Base-by-base conservation (phyloP, 1,140 invertebrate genomes). In the Penaeus chinensis region DNA sequence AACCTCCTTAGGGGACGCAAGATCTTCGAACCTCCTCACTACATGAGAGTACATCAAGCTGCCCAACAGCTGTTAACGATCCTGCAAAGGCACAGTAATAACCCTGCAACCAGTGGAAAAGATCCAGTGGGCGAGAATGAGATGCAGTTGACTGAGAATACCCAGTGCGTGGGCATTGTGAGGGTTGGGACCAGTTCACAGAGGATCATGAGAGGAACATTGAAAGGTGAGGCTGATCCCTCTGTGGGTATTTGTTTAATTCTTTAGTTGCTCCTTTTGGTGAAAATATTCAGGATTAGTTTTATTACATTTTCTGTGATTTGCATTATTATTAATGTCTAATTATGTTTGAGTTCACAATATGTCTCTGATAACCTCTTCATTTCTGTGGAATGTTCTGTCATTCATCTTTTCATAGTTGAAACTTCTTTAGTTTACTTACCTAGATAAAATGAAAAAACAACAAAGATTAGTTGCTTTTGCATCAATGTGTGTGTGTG, bases 1-100 rank as follows among this genome's bases (percentile, higher is more conserved):
- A 98, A 97, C 92, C 92, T 99, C 87, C 96, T 96, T 91, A 98
- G 95, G 92, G 97, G 97, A 91, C 95, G 96, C 89, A 95, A 95
- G 90, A 95, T 97, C 90, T 99, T 97, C 92, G 97, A 99, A 94
- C 97, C 98, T 22, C 96, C 99, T 10, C 94, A 95, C 89, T 99
- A 98, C 92, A 98, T 99, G 97, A 95, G 94, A 24, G 97, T 97
- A 0, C 94, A 94, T 74, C 85, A 89, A 62, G 98, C 98, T 61
- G 95, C 96, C 63, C 91, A 93, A 88, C 98, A 99, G 92, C 91
- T 99, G 27, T 89, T 98, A 42, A 91, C 95, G 91, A 96, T 98
- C 89, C 93, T 97, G 22, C 91, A 94, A 91, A 93, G 85, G 87
- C 90, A 91, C 85, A 74, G 66, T 19, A 85, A 82, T 3, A 22